Conservation (phyloP, 1,140 invertebrate species). For the Anastrepha ludens region DNA sequence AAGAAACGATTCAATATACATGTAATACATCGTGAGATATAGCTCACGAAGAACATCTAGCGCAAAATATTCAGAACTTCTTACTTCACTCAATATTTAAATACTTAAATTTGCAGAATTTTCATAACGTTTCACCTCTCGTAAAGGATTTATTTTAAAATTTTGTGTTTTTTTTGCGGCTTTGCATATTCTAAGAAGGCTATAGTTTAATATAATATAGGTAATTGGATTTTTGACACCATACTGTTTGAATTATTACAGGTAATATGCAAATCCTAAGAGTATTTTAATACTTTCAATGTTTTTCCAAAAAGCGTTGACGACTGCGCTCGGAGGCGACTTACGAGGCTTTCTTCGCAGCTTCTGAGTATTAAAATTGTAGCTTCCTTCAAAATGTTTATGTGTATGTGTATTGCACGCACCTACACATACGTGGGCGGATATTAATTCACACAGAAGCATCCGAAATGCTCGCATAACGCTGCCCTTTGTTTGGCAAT, state of each 20-base stretch:
- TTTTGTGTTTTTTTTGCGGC: too few species aligned
- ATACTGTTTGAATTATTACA: slow-evolving; percentile 9
- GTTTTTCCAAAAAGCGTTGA: not conserved
- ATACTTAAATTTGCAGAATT: too few species aligned
- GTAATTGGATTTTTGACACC: slow-evolving; percentile 43
- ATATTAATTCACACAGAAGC: not conserved
- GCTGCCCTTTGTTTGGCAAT: not conserved
- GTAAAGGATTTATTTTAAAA: too few species aligned
- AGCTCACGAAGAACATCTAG: too few species aligned
- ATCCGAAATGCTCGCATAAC: not conserved
- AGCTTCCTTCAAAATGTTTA: not conserved
- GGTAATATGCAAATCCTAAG: slow-evolving; percentile 12
- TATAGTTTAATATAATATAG: not conserved
- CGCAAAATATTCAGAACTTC: too few species aligned
- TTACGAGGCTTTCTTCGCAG: not conserved
- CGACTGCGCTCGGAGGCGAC: not conserved
- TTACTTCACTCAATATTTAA: too few species aligned
- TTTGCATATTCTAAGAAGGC: too few species aligned
- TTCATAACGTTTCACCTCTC: too few species aligned
- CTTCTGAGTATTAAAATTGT: slow-evolving; percentile 17
- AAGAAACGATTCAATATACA: too few species aligned
- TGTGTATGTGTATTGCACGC: not conserved
- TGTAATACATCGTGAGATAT: too few species aligned
- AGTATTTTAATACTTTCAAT: not conserved
- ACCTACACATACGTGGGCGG: not conserved